Evolutionary conservation across 2,113 vertebrate species (phyloP).

Genomic region (Sylvia atricapilla): DNA sequence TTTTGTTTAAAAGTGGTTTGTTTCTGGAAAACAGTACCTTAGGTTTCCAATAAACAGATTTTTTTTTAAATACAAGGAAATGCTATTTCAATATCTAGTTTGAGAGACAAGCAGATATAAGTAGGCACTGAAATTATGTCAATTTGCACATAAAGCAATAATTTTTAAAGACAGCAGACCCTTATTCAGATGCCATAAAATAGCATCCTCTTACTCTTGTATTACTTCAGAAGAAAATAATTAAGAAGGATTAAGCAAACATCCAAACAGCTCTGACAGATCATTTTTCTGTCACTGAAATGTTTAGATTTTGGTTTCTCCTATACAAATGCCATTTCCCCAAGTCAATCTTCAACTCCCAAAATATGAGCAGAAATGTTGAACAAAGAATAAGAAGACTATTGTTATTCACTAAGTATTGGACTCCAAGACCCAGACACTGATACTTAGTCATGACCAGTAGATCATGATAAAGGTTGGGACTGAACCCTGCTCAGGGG

Average conservation of each 20-base stretch:
- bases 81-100: not conserved
- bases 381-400: not conserved
- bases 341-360: not conserved
- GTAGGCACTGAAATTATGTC: not conserved
- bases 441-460: not conserved
- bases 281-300: not conserved
- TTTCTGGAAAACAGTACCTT: not conserved
- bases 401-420: not conserved
- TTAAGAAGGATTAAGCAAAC: not conserved
- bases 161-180: not conserved
- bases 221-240: not conserved
- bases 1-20: not conserved
- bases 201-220: not conserved
- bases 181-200: not conserved
- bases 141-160: not conserved
- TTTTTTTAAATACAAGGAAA: not conserved
- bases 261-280: not conserved
- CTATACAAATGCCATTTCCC: not conserved
- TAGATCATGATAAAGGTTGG: not conserved
- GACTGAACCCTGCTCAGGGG: not conserved
- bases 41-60: not conserved
- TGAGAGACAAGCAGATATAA: not conserved
- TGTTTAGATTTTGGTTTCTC: not conserved
- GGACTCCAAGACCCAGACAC: not conserved
- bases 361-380: not conserved